Evolutionary conservation across 2,888 invertebrate species (phyloP), one percentile per base, ranked within the genome.

Genomic region (Plagiodera versicolora): DNA sequence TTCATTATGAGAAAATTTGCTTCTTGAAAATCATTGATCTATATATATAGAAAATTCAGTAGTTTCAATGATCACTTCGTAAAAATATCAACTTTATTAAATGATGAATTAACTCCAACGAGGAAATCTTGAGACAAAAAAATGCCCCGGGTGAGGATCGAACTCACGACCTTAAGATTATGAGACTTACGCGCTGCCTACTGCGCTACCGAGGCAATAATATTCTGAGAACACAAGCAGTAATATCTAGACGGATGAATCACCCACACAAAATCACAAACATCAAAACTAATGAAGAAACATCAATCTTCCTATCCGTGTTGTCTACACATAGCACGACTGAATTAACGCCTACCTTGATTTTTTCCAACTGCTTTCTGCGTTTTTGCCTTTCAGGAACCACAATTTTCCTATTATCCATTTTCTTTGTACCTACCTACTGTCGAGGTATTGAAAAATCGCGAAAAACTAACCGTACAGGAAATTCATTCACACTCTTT

Each of bases 121-220:
- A n/a, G n/a, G n/a, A n/a, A n/a, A n/a, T n/a, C n/a, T n/a, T n/a
- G n/a, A n/a, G n/a, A 6, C 24, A 72, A 78, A 82, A 81, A 80
- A 67, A 70, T 90, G 89, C 89, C 89, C 90, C 90, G 89, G 88
- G 91, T 91, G 91, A 91, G 91, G 91, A 89, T 92, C 91, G 92
- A 92, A 92, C 92, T 92, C 91, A 92, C 91, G 92, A 91, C 91
- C 92, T 92, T 92, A 87, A 90, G 89, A 90, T 90, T 89, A 90
- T 90, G 89, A 90, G 90, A 90, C 89, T 90, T 88, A 90, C 90
- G 90, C 90, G 89, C 90, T 90, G 86, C 90, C 90, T 87, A 89
- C 90, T 90, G 90, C 89, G 89, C 89, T 85, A 89, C 87, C 88
- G 88, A 89, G 89, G 89, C 89, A 20, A 11, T 51, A n/a, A n/a